Evolutionary conservation across 92 coral and sea anemone genomes (phyloP).

Genomic region (Pocillopora grandis): DNA sequence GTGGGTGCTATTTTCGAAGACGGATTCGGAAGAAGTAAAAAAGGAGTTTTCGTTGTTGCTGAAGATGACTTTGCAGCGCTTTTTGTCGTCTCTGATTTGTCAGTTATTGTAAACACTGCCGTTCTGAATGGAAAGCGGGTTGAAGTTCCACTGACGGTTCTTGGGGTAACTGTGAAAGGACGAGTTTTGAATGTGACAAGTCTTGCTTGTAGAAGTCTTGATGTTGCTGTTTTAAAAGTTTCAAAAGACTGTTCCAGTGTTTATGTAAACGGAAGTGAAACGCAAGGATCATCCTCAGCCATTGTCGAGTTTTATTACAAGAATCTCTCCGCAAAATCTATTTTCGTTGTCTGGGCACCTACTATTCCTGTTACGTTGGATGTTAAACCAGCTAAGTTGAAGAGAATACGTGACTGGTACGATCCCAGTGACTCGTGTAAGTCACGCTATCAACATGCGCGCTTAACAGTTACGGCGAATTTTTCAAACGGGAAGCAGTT

Average conservation of each 20-base stretch:
- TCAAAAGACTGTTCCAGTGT: constrained; percentile 43
- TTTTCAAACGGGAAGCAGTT: constrained; percentile 39
- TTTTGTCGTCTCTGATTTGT: constrained; percentile 31
- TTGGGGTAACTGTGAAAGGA: constrained; percentile 41
- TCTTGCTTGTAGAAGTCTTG: constrained; percentile 19
- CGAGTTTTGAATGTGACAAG: constrained; percentile 20
- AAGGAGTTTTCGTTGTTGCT: constrained; percentile 38
- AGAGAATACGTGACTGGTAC: constrained; percentile 50
- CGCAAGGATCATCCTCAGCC: constrained; percentile 30
- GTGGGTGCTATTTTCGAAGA: constrained; percentile 36
- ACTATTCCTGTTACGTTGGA: constrained; percentile 35
- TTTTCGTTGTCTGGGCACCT: constrained; percentile 57
- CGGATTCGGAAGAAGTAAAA: constrained; percentile 33
- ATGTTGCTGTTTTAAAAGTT: constrained; percentile 30
- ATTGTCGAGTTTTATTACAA: constrained; percentile 20
- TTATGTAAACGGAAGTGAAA: constrained; percentile 50
- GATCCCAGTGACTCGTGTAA: constrained; percentile 52
- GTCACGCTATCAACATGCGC: constrained; percentile 65
- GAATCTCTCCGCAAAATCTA: constrained; percentile 28
- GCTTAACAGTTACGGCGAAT: constrained; percentile 41
- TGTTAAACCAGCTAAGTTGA: constrained; percentile 40
- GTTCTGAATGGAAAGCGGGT: constrained; percentile 41
- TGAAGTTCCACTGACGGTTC: constrained; percentile 21
- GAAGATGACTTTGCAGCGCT: constrained; percentile 25
- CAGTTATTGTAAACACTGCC: constrained; percentile 49